Evolutionary conservation across 2,797 vertebrate genomes (phyloP).

Genomic region (Apogon talboti): DNA sequence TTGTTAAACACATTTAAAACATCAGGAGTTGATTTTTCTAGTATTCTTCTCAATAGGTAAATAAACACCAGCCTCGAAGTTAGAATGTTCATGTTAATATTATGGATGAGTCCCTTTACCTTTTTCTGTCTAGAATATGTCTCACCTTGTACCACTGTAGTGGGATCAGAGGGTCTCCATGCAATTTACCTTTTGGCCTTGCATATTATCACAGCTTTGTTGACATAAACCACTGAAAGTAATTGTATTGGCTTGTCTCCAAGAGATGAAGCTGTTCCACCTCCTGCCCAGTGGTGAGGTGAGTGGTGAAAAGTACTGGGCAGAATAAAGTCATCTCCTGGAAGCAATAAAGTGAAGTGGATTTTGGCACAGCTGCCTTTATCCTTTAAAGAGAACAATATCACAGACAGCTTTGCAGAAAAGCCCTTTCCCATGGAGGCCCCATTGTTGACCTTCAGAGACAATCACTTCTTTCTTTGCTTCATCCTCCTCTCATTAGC

Average conservation of each 20-base stretch:
- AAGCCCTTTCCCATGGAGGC: constrained; percentile 57
- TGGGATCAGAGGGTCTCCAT: background rate
- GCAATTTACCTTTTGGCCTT: constrained; percentile 27
- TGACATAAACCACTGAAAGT: constrained; percentile 50
- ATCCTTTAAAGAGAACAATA: constrained; percentile 66
- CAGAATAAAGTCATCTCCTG: constrained; percentile 47
- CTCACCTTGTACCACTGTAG: constrained; percentile 15
- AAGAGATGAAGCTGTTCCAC: constrained; percentile 3
- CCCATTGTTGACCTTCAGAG: constrained; percentile 11
- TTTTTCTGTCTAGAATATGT: constrained; percentile 8
- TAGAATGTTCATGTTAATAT: no score
- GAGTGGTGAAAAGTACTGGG: constrained; percentile 11
- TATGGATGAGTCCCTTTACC: no score
- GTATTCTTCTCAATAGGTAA: no score
- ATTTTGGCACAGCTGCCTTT: constrained; percentile 56
- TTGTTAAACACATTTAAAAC: no score
- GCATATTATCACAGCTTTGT: constrained; percentile 60
- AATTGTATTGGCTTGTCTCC: constrained; percentile 32
- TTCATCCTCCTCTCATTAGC: constrained; percentile 38
- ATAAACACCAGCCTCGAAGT: no score
- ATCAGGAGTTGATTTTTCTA: no score
- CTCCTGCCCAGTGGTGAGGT: constrained; percentile 16
- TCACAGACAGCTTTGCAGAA: constrained; percentile 49
- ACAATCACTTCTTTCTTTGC: constrained; percentile 15
- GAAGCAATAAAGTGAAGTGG: constrained; percentile 73